phyloP scores from a whole-genome alignment of 2,888 invertebrate genomes.

The Andrena bicolor region DNA sequence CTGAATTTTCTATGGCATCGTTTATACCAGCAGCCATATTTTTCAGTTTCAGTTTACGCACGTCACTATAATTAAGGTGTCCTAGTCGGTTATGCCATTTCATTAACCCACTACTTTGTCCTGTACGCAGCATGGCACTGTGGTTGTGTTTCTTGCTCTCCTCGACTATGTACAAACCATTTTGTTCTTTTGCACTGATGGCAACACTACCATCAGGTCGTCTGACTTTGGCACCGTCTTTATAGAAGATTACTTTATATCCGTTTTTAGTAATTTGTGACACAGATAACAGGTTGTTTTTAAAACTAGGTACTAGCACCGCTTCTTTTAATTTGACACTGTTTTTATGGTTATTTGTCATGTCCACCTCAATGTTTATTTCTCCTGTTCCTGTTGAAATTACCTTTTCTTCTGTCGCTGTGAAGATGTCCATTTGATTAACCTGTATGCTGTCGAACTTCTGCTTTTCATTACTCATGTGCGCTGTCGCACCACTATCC shows the following conservation, averaged over 20 bases:
- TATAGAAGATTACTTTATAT: conserved; percentile 61
- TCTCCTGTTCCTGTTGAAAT: conserved; percentile 4
- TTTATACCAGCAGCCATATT: conserved; percentile 24
- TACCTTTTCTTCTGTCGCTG: conserved; percentile 9
- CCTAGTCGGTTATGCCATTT: conserved; percentile 32
- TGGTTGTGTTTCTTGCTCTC: background rate
- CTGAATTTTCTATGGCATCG: background rate
- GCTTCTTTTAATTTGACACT: conserved; percentile 16
- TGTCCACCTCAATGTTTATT: conserved; percentile 1
- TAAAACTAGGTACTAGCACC: conserved; percentile 62
- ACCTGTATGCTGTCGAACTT: background rate
- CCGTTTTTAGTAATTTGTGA: conserved; percentile 62
- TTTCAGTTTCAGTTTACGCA: conserved; percentile 8
- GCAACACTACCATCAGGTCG: conserved; percentile 44
- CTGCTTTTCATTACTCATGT: background rate
- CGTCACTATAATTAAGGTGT: conserved; percentile 17
- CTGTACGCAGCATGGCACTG: background rate
- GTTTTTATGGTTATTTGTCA: background rate
- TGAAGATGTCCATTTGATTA: background rate
- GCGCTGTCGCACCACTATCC: conserved; percentile 7
- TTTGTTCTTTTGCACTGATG: conserved; percentile 30
- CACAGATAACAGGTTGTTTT: conserved; percentile 43
- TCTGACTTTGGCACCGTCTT: conserved; percentile 50
- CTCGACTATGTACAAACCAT: conserved; percentile 17
- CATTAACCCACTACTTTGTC: background rate